These are phyloP conservation scores for Galago senegalensis DNA, from an alignment of 2,797 vertebrate species.

Conservation along the genomic window DNA sequence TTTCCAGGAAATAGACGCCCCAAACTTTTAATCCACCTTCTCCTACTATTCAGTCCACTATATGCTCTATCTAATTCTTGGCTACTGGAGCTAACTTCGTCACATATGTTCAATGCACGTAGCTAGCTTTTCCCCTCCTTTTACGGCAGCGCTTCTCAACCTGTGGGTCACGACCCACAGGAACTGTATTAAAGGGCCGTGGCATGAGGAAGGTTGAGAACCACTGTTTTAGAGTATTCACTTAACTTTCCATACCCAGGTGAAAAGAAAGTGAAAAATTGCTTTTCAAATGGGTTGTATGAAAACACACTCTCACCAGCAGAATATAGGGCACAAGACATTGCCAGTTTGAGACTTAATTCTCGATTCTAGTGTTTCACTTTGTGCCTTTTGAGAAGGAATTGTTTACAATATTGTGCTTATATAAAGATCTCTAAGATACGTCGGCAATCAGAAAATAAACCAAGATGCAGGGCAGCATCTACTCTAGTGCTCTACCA, in stretches of 20 bases:
- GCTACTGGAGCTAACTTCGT: not conserved
- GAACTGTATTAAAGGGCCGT: no score
- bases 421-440: not conserved
- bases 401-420: not conserved
- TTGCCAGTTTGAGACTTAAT: not conserved
- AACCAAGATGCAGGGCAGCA: not conserved
- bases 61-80: not conserved
- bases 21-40: not conserved
- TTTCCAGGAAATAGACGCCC: not conserved
- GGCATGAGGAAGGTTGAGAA: no score
- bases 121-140: not conserved
- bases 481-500: not conserved
- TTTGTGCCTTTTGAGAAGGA: not conserved
- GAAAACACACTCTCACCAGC: not conserved
- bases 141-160: no score
- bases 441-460: not conserved
- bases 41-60: not conserved
- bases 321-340: not conserved
- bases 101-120: not conserved
- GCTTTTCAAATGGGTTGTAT: slow-evolving; percentile 19
- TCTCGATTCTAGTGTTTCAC: not conserved
- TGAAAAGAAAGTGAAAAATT: slow-evolving; percentile 4
- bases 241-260: not conserved
- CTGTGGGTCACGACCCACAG: no score
- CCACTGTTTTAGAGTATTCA: not conserved